Evolutionary conservation across 1,140 invertebrate genomes (phyloP).

Genomic region (Laupala kohalensis): DNA sequence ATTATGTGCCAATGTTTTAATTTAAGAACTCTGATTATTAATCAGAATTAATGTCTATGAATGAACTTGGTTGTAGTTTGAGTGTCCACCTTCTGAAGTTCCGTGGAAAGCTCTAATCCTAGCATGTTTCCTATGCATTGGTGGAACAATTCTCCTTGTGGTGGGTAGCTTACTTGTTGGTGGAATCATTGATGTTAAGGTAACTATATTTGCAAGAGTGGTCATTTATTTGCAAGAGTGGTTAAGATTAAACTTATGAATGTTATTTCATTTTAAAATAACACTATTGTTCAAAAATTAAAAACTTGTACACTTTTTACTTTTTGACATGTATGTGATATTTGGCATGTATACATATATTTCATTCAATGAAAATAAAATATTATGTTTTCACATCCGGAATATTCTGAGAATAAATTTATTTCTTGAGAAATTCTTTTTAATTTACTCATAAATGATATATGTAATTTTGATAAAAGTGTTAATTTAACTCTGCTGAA

Average conservation of each 20-base stretch:
- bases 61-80: constrained; percentile 34
- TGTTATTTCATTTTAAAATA: neutral
- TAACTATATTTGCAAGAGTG: constrained; percentile 23
- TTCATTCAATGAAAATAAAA: no score
- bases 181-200: constrained; percentile 62
- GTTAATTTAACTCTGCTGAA: no score
- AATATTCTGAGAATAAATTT: no score
- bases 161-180: constrained; percentile 61
- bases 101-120: constrained; percentile 72
- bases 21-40: neutral
- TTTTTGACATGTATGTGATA: neutral
- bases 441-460: no score
- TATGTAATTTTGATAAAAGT: no score
- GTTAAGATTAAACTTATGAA: neutral
- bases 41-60: neutral
- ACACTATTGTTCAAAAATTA: neutral
- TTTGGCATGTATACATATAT: neutral
- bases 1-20: neutral
- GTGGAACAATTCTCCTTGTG: constrained; percentile 57
- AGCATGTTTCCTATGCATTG: constrained; percentile 57
- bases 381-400: no score
- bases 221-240: neutral
- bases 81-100: constrained; percentile 43
- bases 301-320: neutral
- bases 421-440: no score